These are phyloP conservation scores for Scyliorhinus canicula DNA, from an alignment of 2,797 vertebrate genomes.

Conservation along the genomic window DNA sequence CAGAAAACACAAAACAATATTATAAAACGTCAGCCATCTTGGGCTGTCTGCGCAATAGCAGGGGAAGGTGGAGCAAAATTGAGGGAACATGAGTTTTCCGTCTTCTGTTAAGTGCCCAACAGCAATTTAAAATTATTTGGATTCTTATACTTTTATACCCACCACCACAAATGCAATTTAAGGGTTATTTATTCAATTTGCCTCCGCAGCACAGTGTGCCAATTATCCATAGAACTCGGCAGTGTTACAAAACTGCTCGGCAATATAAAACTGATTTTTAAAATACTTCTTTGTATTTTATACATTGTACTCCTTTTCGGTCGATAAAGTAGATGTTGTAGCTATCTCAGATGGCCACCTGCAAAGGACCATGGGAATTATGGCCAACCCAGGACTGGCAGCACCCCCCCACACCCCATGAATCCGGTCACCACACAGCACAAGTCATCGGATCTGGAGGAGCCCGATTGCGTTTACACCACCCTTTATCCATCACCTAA, in stretches of 20 bases:
- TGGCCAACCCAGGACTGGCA: no score
- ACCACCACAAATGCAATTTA: background rate
- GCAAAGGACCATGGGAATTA: no score
- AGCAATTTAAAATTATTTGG: background rate
- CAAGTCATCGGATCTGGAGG: no score
- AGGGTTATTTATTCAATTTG: background rate
- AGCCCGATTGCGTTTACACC: no score
- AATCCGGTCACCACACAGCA: no score
- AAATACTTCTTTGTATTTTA: background rate
- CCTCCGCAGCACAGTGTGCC: background rate
- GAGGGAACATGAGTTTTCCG: background rate
- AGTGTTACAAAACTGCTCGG: background rate
- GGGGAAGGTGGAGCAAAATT: background rate
- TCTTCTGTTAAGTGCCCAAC: background rate
- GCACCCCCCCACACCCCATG: no score
- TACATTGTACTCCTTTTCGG: background rate
- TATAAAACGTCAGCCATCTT: background rate
- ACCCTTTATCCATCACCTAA: no score
- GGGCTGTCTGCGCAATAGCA: background rate
- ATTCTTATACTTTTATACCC: background rate
- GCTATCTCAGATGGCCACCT: no score
- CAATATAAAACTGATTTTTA: background rate
- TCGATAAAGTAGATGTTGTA: background rate
- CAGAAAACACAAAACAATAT: background rate
- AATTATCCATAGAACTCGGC: background rate